phyloP scores from a whole-genome alignment of 2,888 invertebrate species.

The Cerastis leucographa region DNA sequence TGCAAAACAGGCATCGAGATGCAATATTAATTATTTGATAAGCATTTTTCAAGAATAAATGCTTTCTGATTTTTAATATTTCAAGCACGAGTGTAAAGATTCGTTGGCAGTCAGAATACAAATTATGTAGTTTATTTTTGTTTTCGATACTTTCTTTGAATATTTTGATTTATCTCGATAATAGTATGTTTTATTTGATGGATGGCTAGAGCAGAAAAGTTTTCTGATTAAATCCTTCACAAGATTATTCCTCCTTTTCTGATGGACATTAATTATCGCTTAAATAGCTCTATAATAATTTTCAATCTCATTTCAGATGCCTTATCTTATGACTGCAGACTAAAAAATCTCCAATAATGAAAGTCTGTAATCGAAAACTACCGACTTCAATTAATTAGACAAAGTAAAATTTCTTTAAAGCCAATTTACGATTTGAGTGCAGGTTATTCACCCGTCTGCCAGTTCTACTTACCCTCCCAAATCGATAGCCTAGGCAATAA shows the following conservation, averaged over 20 bases:
- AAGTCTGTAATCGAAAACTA: not conserved
- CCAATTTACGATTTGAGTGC: not conserved
- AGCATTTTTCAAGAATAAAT: constrained; percentile 4
- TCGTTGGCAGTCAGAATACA: not conserved
- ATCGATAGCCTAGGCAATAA: constrained; percentile 54
- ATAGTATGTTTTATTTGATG: not conserved
- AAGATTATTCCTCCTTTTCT: not conserved
- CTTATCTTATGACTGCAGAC: too few species aligned
- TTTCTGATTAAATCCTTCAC: not conserved
- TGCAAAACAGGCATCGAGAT: constrained; percentile 7
- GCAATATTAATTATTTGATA: constrained; percentile 15
- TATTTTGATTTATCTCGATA: not conserved
- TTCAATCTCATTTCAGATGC: not conserved
- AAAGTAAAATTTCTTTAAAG: not conserved
- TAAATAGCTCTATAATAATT: not conserved
- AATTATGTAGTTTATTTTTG: constrained; percentile 7
- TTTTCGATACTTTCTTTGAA: constrained; percentile 7
- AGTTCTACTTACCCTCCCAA: constrained; percentile 17
- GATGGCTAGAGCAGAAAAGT: not conserved
- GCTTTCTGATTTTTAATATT: constrained; percentile 30
- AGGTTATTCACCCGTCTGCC: constrained; percentile 15
- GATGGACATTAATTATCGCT: not conserved
- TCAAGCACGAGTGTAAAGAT: not conserved
- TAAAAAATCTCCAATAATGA: not conserved
- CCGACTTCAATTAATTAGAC: not conserved